Conservation (phyloP, 2,888 invertebrate genomes). For the Rutpela maculata region DNA sequence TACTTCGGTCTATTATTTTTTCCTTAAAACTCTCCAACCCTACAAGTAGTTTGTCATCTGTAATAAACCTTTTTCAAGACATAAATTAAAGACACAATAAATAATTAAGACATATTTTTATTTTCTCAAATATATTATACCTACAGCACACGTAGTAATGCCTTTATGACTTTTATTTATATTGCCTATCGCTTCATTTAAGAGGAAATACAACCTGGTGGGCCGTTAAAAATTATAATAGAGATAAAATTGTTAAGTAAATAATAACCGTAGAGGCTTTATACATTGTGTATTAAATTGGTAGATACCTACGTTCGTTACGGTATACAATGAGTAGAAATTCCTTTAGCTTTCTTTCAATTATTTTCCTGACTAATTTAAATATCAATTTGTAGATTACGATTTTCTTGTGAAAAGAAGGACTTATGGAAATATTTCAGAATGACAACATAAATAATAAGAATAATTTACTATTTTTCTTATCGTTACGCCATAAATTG, state of each 20-base stretch:
- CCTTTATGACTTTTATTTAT: conserved; percentile 15
- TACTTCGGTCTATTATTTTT: no score
- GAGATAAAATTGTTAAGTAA: conserved; percentile 18
- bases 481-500: no score
- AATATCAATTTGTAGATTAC: background rate
- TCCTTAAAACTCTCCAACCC: background rate
- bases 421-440: background rate
- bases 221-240: conserved; percentile 16
- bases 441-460: background rate
- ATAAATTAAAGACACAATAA: background rate
- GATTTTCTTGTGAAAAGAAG: background rate
- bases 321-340: background rate
- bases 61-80: background rate
- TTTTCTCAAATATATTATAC: background rate
- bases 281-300: conserved; percentile 16
- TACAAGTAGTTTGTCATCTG: background rate
- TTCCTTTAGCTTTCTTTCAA: background rate
- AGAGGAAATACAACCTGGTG: conserved; percentile 2
- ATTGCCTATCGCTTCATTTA: conserved; percentile 16
- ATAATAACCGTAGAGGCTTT: conserved; percentile 9
- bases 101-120: conserved; percentile 28
- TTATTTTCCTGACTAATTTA: conserved; percentile 1
- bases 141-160: background rate
- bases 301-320: conserved; percentile 3
- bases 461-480: background rate